Conservation (phyloP, 2,797 vertebrate genomes). For the Tachyglossus aculeatus region DNA sequence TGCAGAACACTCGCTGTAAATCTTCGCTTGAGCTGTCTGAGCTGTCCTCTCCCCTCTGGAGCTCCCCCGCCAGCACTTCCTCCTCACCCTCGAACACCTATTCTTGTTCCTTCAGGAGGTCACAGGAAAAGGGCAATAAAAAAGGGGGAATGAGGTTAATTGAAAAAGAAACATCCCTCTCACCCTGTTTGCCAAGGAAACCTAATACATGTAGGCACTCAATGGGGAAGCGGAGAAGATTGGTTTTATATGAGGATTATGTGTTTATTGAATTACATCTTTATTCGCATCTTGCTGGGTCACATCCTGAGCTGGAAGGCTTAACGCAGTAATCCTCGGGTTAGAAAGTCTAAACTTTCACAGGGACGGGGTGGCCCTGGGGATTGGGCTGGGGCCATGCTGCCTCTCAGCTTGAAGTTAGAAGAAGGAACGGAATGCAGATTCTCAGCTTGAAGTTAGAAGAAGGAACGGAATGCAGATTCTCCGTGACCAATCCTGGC, state of each 20-base stretch:
- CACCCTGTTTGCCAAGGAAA: constrained; percentile 51
- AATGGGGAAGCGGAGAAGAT: constrained; percentile 42
- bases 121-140: constrained; percentile 30
- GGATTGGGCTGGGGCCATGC: no score
- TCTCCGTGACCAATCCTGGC: no score
- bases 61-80: background rate
- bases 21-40: background rate
- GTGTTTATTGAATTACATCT: constrained; percentile 56
- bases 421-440: no score
- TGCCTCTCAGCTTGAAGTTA: no score
- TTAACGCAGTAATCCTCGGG: constrained; percentile 1
- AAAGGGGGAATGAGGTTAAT: constrained; percentile 30
- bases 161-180: constrained; percentile 25
- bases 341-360: constrained; percentile 21
- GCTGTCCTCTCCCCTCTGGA: background rate
- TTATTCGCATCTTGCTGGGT: constrained; percentile 25
- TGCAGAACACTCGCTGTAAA: no score
- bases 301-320: constrained; percentile 20
- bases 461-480: no score
- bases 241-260: constrained; percentile 49
- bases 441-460: no score
- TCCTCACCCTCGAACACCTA: background rate
- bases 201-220: constrained; percentile 43
- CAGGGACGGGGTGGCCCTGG: no score
- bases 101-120: constrained; percentile 11